These are phyloP conservation scores for Istiophorus platypterus DNA, from an alignment of 2,113 vertebrate species.

Conservation along the genomic window DNA sequence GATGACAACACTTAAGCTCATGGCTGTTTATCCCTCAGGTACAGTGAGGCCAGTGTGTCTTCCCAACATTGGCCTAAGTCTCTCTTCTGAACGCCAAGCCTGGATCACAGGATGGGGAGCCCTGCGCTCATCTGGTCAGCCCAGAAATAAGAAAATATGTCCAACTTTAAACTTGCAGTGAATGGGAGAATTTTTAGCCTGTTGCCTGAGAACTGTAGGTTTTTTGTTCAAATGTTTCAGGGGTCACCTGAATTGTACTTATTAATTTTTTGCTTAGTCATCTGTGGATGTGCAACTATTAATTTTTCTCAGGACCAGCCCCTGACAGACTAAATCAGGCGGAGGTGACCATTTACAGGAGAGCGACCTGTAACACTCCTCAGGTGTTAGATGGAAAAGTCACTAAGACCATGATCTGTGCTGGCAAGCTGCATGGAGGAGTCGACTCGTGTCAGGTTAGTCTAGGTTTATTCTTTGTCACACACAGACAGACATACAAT, in stretches of 20 bases:
- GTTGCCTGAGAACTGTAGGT: not conserved
- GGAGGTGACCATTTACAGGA: slow-evolving; percentile 84
- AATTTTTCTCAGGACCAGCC: slow-evolving; percentile 75
- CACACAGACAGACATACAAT: not conserved
- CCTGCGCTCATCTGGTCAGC: slow-evolving; percentile 44
- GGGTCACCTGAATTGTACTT: not conserved
- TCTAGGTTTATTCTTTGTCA: not conserved
- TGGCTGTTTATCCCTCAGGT: slow-evolving; percentile 45
- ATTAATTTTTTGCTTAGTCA: slow-evolving; percentile 18
- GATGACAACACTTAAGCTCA: not conserved
- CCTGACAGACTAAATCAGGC: slow-evolving; percentile 85
- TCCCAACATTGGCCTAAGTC: slow-evolving; percentile 68
- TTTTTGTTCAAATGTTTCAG: slow-evolving; percentile 13
- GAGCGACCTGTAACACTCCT: slow-evolving; percentile 78
- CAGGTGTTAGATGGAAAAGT: slow-evolving; percentile 80
- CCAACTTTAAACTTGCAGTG: not conserved
- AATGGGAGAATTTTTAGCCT: not conserved
- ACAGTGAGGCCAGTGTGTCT: slow-evolving; percentile 80
- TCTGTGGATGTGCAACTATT: not conserved
- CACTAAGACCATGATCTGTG: slow-evolving; percentile 91
- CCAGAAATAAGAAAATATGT: not conserved
- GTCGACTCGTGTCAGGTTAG: slow-evolving; percentile 93
- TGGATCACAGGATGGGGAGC: slow-evolving; percentile 83
- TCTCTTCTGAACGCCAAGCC: slow-evolving; percentile 46
- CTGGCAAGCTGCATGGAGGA: slow-evolving; percentile 85